Conservation (phyloP, 2,797 vertebrate genomes). For the Acanthornis magna region DNA sequence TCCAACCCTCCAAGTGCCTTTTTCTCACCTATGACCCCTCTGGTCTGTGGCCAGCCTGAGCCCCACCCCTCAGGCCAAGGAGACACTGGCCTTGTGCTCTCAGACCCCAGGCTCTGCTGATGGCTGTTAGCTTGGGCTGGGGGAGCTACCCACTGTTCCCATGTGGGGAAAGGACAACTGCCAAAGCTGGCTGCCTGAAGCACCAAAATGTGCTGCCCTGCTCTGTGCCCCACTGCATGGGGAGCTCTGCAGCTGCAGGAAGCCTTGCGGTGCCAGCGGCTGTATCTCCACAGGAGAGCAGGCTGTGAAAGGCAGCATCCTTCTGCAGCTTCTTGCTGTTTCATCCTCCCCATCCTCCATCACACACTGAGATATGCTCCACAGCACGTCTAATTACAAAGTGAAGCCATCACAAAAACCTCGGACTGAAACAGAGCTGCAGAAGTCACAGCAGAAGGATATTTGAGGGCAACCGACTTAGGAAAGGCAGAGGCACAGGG, state of each 20-base stretch:
- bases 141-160: neutral
- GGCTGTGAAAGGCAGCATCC: neutral
- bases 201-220: fast-evolving
- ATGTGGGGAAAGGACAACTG: neutral
- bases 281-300: neutral
- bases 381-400: neutral
- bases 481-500: neutral
- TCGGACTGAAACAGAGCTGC: neutral
- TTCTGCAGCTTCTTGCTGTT: neutral
- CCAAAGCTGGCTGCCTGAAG: neutral
- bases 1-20: neutral
- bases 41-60: neutral
- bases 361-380: neutral
- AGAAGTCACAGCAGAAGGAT: neutral
- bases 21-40: neutral
- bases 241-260: neutral
- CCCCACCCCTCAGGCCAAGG: fast-evolving
- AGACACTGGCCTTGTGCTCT: neutral
- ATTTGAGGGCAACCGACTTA: fast-evolving
- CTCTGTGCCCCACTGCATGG: neutral
- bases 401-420: neutral
- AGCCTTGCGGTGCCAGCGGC: neutral
- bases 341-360: neutral
- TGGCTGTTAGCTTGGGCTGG: neutral
- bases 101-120: too few relatives aligned